phyloP scores from a whole-genome alignment of 2,113 vertebrate genomes.

The Motacilla tschutschensis region DNA sequence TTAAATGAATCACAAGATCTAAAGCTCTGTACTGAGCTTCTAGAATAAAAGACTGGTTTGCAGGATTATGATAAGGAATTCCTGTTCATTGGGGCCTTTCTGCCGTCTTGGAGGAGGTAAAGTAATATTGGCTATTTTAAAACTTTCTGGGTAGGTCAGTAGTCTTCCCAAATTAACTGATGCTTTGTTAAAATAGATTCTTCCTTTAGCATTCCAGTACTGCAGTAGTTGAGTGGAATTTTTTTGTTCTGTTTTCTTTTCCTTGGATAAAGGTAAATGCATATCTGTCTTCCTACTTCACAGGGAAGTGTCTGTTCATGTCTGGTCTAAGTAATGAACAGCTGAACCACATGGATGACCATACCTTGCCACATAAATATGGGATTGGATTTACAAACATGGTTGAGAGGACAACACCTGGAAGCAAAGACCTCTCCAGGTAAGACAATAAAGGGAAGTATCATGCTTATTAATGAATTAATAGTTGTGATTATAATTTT shows the following conservation, averaged over 20 bases:
- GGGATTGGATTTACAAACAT: conserved; percentile 98
- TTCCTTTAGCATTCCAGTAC: not conserved
- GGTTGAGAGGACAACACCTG: conserved; percentile 94
- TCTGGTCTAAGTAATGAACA: conserved; percentile 93
- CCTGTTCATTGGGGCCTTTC: not conserved
- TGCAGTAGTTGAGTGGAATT: accelerated
- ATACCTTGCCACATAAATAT: conserved; percentile 87
- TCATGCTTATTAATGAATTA: not conserved
- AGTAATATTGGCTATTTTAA: not conserved
- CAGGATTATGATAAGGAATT: not conserved
- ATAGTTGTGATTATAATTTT: conserved; percentile 21
- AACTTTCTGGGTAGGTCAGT: not conserved
- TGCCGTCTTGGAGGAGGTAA: not conserved
- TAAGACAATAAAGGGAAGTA: conserved; percentile 16
- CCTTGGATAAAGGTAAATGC: not conserved
- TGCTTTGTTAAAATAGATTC: not conserved
- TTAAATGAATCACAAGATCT: not conserved
- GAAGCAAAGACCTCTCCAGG: conserved; percentile 96
- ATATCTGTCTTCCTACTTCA: not conserved
- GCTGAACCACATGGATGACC: conserved; percentile 90
- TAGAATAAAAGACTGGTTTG: not conserved
- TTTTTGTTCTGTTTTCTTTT: not conserved
- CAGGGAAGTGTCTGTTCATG: conserved; percentile 97
- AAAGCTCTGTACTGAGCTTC: not conserved
- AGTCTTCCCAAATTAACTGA: not conserved